Evolutionary conservation across 2,113 vertebrate genomes (phyloP), one percentile per base, ranked within the genome.

Genomic region (Hipposideros armiger): DNA sequence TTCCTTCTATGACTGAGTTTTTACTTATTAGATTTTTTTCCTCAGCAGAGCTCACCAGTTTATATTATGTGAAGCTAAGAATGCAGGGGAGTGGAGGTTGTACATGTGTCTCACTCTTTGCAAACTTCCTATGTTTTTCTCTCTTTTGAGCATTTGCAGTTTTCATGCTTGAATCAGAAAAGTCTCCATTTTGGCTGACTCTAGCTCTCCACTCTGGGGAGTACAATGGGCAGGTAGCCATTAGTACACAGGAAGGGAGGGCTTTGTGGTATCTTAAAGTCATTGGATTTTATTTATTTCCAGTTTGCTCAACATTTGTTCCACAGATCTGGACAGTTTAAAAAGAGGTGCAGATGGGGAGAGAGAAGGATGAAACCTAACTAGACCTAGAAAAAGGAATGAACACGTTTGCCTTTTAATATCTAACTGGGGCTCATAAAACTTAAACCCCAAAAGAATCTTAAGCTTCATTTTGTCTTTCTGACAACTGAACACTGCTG

Each of bases 221-320:
- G 77, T 52, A 47, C 0, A 0, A 47, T 19, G 97, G 98, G 98
- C 98, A 97, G 77, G 85, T 96, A 97, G 98, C 98, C 98, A 98
- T 97, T 10, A 85, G 20, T 0, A 36, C 93, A 98, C 98, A 98
- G 98, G 98, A 98, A 98, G 94, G 97, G 97, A 90, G 72, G 97
- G 92, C 95, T 98, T 98, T 98, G 98, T 98, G 97, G 93, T 95
- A 96, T 92, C 86, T 95, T 94, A 95, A 93, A 96, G 94, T 78
- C 95, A 87, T 90, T 97, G 97, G 93, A 95, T 97, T 97, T 40
- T 50, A 90, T 97, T 98, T 97, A 85, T 96, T 98, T 97, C 73
- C 76, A 94, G 96, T 95, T 97, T 97, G 91, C 91, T 96, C 69
- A 83, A 94, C 76, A 72, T 87, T 97, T 96, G 78, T 78, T 97